phyloP scores from a whole-genome alignment of 2,888 invertebrate species.

The Clistopyga incitator region DNA sequence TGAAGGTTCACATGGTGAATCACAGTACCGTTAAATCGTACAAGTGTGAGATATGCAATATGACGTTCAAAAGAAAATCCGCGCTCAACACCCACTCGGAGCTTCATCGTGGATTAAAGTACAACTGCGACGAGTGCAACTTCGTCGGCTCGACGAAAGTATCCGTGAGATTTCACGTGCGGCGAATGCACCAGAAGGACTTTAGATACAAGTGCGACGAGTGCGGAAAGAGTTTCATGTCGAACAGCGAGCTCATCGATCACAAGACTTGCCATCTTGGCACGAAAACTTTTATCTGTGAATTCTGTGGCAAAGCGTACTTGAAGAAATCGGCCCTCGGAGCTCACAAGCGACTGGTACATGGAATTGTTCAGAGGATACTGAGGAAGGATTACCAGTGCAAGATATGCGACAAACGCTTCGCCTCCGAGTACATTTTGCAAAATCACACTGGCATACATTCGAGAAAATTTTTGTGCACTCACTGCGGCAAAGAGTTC shows the following conservation, averaged over 20 bases:
- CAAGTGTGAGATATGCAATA: conserved; percentile 65
- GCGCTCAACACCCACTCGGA: conserved; percentile 68
- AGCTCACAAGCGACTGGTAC: conserved; percentile 58
- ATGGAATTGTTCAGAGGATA: conserved; percentile 59
- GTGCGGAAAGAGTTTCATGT: conserved; percentile 66
- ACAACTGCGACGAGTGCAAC: conserved; percentile 60
- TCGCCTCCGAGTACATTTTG: conserved; percentile 61
- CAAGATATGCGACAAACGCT: conserved; percentile 62
- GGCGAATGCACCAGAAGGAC: conserved; percentile 59
- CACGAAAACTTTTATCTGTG: conserved; percentile 67
- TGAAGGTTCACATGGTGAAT: conserved; percentile 50
- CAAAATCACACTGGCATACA: conserved; percentile 69
- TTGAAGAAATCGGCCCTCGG: conserved; percentile 50
- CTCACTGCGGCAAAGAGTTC: conserved; percentile 68
- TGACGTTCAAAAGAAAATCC: conserved; percentile 66
- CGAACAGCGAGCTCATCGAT: conserved; percentile 65
- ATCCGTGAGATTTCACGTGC: conserved; percentile 66
- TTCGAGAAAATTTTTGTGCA: conserved; percentile 71
- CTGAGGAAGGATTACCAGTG: conserved; percentile 64
- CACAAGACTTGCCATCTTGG: conserved; percentile 64
- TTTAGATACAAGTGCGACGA: conserved; percentile 66
- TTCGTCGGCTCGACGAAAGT: conserved; percentile 53
- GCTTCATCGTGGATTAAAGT: conserved; percentile 68
- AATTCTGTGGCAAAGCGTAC: conserved; percentile 70
- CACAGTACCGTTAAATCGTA: conserved; percentile 50